Evolutionary conservation across 2,797 vertebrate species (phyloP).

Genomic region (Enteromius afrohamiltoni): DNA sequence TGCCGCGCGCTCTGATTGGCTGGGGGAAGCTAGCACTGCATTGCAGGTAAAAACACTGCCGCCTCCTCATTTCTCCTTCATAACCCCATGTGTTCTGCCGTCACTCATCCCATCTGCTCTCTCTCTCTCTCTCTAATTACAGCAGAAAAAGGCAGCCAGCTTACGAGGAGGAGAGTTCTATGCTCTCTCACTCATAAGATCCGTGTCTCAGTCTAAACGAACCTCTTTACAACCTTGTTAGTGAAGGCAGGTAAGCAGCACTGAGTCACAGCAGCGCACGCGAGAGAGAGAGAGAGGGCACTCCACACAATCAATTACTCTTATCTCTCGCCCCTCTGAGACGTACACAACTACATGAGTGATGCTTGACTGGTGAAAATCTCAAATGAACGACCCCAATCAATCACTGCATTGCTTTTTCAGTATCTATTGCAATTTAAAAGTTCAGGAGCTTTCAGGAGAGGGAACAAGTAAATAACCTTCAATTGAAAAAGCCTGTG

Average conservation of each 20-base stretch:
- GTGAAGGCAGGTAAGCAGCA: slow-evolving; percentile 34
- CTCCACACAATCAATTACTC: slow-evolving; percentile 30
- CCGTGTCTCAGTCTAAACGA: slow-evolving; percentile 17
- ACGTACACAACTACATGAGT: not conserved
- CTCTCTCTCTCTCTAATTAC: slow-evolving; percentile 47
- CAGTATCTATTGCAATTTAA: not conserved
- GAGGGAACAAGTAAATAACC: not conserved
- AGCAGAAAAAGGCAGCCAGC: slow-evolving; percentile 8
- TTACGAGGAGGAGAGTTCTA: not conserved
- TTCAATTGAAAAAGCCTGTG: not conserved
- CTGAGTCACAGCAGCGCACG: not conserved
- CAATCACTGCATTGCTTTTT: not conserved
- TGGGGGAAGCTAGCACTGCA: slow-evolving; percentile 85
- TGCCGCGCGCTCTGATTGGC: slow-evolving; percentile 75
- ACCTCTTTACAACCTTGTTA: slow-evolving; percentile 25
- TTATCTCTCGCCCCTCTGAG: slow-evolving; percentile 4
- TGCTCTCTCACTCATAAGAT: slow-evolving; percentile 27
- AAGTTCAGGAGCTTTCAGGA: not conserved
- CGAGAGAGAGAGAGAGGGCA: slow-evolving; percentile 4
- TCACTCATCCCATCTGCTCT: slow-evolving; percentile 14
- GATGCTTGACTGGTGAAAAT: not conserved
- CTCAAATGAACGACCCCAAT: slow-evolving; percentile 1
- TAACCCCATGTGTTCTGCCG: slow-evolving; percentile 59
- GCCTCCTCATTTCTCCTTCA: slow-evolving; percentile 59
- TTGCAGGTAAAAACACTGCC: slow-evolving; percentile 83